Evolutionary conservation across 2,888 invertebrate genomes (phyloP).

Genomic region (Argyra leucocephala): DNA sequence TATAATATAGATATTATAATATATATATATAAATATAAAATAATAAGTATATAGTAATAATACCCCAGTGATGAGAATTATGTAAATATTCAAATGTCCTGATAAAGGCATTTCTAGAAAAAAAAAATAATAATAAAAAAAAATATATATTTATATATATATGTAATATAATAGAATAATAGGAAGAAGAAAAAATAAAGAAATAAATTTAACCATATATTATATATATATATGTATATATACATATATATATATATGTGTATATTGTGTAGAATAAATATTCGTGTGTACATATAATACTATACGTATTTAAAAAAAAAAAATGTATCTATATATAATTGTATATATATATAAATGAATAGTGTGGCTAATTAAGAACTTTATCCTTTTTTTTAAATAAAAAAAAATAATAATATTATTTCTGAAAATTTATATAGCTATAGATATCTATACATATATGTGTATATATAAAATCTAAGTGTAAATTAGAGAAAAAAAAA

Average conservation of each 20-base stretch:
- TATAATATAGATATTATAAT: no score
- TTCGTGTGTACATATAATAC: no score
- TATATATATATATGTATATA: background rate
- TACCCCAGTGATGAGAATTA: slow-evolving; percentile 4
- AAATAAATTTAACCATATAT: background rate
- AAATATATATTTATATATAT: background rate
- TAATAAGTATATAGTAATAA: background rate
- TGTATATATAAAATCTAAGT: no score
- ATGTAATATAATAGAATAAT: background rate
- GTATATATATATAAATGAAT: no score
- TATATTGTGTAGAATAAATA: background rate
- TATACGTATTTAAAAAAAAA: no score
- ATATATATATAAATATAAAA: no score
- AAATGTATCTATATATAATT: no score
- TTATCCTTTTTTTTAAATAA: background rate
- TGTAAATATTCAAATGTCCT: slow-evolving; percentile 6
- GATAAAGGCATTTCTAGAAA: slow-evolving; percentile 2
- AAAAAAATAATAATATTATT: no score
- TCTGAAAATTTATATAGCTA: no score
- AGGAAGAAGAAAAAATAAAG: no score
- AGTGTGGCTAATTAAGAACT: background rate
- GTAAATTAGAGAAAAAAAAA: no score
- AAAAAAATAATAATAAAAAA: background rate
- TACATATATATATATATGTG: background rate
- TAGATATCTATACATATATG: no score